Conservation (phyloP, 2,888 invertebrate species). For the Dryobotodes eremita region DNA sequence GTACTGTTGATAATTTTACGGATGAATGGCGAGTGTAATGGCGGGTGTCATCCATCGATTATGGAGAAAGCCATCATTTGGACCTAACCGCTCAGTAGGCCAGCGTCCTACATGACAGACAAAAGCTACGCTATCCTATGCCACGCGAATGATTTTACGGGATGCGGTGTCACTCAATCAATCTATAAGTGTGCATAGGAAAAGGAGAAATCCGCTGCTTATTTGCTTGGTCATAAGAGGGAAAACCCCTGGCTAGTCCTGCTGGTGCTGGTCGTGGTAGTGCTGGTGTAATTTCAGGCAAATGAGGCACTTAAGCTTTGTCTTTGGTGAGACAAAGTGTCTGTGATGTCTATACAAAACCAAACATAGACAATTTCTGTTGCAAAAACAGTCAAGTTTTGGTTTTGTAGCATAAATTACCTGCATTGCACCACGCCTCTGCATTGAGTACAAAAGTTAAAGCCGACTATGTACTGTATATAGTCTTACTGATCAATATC, state of each 20-base stretch:
- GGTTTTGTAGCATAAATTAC: background rate
- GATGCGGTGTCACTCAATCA: background rate
- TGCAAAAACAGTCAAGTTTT: too few relatives aligned
- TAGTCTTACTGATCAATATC: background rate
- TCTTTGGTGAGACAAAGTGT: background rate
- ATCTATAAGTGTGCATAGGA: too few relatives aligned
- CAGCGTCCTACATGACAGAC: background rate
- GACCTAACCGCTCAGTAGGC: conserved; percentile 1
- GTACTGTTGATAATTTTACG: conserved; percentile 56
- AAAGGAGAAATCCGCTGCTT: too few relatives aligned
- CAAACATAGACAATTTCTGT: too few relatives aligned
- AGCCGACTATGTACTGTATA: background rate
- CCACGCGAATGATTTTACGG: background rate
- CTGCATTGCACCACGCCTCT: background rate
- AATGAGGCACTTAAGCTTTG: background rate
- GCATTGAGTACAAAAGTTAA: background rate
- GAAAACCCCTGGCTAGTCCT: too few relatives aligned
- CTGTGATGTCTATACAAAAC: background rate
- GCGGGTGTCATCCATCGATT: conserved; percentile 41
- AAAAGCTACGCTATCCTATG: background rate
- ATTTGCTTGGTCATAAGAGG: background rate
- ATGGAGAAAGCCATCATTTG: conserved; percentile 45
- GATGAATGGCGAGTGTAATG: conserved; percentile 61
- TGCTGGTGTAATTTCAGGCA: too few relatives aligned
- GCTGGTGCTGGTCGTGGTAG: too few relatives aligned